Conservation (phyloP, 2,113 vertebrate species). For the Serilophus lunatus region DNA sequence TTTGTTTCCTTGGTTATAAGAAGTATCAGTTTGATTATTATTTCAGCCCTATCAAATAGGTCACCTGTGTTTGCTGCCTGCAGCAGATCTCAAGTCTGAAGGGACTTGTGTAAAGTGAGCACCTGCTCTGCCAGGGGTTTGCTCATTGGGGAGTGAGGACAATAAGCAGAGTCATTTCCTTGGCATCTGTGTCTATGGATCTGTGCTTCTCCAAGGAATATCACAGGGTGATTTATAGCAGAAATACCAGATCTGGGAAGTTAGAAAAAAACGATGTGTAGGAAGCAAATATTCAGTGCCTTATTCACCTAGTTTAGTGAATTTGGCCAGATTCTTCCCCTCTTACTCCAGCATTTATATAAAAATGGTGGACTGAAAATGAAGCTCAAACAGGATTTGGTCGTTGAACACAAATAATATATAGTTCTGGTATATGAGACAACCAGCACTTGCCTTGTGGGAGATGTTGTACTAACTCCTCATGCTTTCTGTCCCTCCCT, state of each 20-base stretch:
- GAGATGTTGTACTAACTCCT: not conserved
- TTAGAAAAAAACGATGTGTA: not conserved
- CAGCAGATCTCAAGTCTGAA: not conserved
- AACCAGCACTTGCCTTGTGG: not conserved
- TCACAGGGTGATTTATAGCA: not conserved
- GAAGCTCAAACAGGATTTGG: not conserved
- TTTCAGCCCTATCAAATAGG: not conserved
- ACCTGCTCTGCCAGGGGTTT: not conserved
- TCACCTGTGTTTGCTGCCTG: not conserved
- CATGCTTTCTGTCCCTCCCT: not conserved
- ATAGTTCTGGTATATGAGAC: not conserved
- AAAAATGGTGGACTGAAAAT: not conserved
- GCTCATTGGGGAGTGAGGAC: not conserved
- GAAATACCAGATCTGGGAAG: not conserved
- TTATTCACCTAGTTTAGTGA: not conserved
- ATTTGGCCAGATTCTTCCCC: not conserved
- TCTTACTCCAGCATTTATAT: not conserved
- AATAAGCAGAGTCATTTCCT: not conserved
- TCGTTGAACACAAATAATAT: not conserved
- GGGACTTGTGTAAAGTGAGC: not conserved
- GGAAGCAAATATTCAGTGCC: not conserved
- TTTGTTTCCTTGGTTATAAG: not conserved
- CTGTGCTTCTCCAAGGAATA: not conserved
- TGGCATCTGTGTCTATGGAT: not conserved
- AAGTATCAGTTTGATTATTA: not conserved